phyloP scores from a whole-genome alignment of 1,140 invertebrate species.

The Pygmarrhopalites habei region DNA sequence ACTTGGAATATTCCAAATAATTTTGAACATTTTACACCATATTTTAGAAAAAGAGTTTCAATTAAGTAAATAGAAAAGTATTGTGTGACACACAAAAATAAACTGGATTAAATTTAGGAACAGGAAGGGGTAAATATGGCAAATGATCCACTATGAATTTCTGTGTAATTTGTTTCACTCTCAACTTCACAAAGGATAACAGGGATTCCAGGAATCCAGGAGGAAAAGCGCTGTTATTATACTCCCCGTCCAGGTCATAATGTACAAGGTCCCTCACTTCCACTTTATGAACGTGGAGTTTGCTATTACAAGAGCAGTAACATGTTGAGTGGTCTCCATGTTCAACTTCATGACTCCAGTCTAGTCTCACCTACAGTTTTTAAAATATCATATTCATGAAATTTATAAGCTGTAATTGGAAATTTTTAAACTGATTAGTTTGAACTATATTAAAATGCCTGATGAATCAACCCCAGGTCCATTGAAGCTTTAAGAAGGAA shows the following conservation, averaged over 20 bases:
- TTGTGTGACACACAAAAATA: too few species aligned
- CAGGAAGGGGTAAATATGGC: conserved; percentile 5
- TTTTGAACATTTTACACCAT: too few species aligned
- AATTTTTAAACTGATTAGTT: too few species aligned
- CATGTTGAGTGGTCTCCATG: conserved; percentile 33
- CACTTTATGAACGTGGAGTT: conserved; percentile 34
- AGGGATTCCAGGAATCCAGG: too few species aligned
- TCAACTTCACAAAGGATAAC: conserved; percentile 30
- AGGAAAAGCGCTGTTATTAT: too few species aligned
- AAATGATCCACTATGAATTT: conserved; percentile 15
- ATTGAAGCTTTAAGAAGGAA: too few species aligned
- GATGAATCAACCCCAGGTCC: conserved; percentile 13
- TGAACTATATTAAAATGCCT: conserved; percentile 4
- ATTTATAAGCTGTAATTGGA: too few species aligned
- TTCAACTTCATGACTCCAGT: conserved; percentile 62
- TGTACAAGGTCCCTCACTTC: conserved; percentile 31
- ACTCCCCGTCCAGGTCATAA: not conserved
- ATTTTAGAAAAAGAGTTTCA: too few species aligned
- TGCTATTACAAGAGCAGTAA: conserved; percentile 36
- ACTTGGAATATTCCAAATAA: too few species aligned
- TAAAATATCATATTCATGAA: too few species aligned
- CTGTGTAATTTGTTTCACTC: conserved; percentile 34
- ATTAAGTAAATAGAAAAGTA: too few species aligned
- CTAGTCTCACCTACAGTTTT: conserved; percentile 61
- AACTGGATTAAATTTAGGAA: too few species aligned